Base-by-base conservation (phyloP, 2,113 vertebrate species). In the Zootoca vivipara region DNA sequence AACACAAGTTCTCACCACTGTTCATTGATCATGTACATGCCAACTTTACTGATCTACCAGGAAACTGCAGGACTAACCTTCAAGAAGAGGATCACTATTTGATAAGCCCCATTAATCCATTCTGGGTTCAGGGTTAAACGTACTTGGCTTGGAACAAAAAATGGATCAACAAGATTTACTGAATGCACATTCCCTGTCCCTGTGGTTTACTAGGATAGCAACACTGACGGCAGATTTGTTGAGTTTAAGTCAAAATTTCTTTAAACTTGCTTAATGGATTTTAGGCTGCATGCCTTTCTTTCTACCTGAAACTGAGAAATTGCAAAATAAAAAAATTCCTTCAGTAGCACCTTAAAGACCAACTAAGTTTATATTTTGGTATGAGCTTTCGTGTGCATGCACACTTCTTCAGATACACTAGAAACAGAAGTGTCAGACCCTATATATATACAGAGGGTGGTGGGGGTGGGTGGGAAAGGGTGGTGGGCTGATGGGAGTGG, bases 241-340 rank as follows among this genome's bases (percentile, higher is more conserved):
- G 33, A 62, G 73, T 4, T 24, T 73, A 40, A 72, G 52, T 6
- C 62, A 46, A 24, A 62, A 62, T 46, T 87, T 82, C 30, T 9
- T 82, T 70, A 88, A 85, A 88, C 73, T 30, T 84, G 38, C 74
- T 85, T 38, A 52, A 28, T 83, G 30, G 24, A 30, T 92, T 92
- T 87, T 87, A 84, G 56, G n/a, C 52, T 46, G 16, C 65, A 46
- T 42, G 73, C 8, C 1, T 86, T 28, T 93, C 87, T 89, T 83
- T 40, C 40, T 73, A 67, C 16, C 78, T 56, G 58, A 81, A 83
- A 90, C 16, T 35, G 38, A 87, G 46, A 87, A 92, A 82, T 80
- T 90, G 38, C 78, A 82, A n/a, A n/a, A n/a, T n/a, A n/a, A n/a
- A n/a, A n/a, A n/a, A n/a, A n/a, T n/a, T n/a, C n/a, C n/a, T n/a